Base-by-base conservation (phyloP, 2,888 invertebrate species). In the Thymelicus lineola region DNA sequence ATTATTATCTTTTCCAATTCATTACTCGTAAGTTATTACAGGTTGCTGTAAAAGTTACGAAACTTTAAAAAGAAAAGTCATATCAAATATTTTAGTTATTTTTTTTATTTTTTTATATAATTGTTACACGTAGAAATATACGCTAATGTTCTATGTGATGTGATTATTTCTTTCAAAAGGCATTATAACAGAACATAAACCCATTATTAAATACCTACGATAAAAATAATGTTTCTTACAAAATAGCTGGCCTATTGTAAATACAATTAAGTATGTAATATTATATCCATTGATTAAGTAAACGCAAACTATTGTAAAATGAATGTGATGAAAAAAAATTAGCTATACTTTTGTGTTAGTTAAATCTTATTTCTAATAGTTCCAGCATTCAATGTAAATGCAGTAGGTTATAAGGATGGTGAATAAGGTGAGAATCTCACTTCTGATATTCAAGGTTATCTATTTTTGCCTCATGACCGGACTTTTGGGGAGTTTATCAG, bases 191-290 rank as follows among this genome's bases (percentile, higher is more conserved):
- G 42, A 42, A 9, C 12, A 10, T 53, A 20, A 53, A 9, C 20
- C 20, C 20, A 28, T 20, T 53, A 20, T 48, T 15, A 53, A 20
- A 12, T 20, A 46, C n/a, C n/a, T n/a, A n/a, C 7, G 76, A 73
- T 78, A 77, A 75, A 74, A 72, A 77, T 86, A 86, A 82, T 75
- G 75, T 86, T 87, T 86, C 83, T 85, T 82, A 86, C 84, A 81
- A 77, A 72, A 68, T 79, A 76, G 75, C 72, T 73, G 79, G 80
- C 77, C 81, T 82, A 79, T 45, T 79, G 77, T 79, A 79, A 75
- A 76, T 76, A 75, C 68, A 55, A 45, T 45, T 53, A 15, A 65
- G 45, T 66, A 73, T 74, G 28, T 55, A 55, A 55, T 35, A 55
- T 55, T 28, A 35, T 35, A 55, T 55, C 71, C 66, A 72, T 66